Evolutionary conservation across 2,113 vertebrate genomes (phyloP).

Genomic region (Hippotragus niger): DNA sequence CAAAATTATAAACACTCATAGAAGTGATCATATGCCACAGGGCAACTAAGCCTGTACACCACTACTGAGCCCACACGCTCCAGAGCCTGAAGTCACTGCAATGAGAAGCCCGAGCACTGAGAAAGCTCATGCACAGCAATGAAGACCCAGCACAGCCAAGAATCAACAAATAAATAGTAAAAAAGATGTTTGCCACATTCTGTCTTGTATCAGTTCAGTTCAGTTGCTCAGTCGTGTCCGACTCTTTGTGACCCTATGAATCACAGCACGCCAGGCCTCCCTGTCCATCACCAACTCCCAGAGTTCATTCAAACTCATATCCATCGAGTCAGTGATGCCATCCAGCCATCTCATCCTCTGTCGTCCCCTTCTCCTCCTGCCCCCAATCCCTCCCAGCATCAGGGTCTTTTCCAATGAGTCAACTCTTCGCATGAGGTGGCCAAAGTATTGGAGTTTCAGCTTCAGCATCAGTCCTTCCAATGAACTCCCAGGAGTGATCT

Average conservation of each 20-base stretch:
- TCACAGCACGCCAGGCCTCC: rapidly evolving
- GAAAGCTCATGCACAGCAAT: neutral
- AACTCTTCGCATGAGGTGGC: rapidly evolving
- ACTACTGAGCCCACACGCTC: neutral
- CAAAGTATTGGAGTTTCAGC: no score
- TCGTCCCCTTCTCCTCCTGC: no score
- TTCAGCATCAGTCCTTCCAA: no score
- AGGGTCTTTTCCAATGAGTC: no score
- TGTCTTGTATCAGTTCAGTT: neutral
- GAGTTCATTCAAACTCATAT: no score
- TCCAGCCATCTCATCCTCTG: no score
- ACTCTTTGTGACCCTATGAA: no score
- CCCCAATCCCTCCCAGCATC: no score
- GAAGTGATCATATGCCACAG: neutral
- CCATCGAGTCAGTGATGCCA: no score
- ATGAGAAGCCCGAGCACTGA: neutral
- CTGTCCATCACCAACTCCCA: no score
- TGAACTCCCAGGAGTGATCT: no score
- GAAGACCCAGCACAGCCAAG: neutral
- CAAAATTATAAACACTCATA: neutral
- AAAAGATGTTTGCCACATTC: neutral
- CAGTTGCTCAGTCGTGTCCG: no score
- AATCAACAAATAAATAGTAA: neutral
- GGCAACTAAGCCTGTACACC: neutral
- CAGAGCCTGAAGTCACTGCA: neutral